Evolutionary conservation across 2,797 vertebrate genomes (phyloP).

Genomic region (Chelmon rostratus): DNA sequence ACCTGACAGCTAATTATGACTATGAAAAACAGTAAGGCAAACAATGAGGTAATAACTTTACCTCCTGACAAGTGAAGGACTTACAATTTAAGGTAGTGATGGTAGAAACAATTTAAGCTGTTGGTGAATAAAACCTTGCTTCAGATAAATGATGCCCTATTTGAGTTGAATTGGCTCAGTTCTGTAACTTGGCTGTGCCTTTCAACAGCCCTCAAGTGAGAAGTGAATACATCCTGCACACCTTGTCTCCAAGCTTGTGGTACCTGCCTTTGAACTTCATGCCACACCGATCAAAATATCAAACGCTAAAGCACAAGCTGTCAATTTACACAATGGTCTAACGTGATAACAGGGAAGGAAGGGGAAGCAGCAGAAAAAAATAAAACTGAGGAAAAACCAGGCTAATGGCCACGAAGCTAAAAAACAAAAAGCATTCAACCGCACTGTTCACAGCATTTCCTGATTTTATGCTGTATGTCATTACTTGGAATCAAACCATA

Average conservation of each 20-base stretch:
- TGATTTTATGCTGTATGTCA: constrained; percentile 75
- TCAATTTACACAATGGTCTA: constrained; percentile 56
- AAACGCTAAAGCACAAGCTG: constrained; percentile 70
- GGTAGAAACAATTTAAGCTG: background rate
- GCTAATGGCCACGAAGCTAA: constrained; percentile 58
- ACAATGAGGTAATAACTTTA: background rate
- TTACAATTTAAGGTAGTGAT: constrained; percentile 1
- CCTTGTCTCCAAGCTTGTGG: constrained; percentile 41
- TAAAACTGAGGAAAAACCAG: constrained; percentile 58
- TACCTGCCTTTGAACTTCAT: constrained; percentile 75
- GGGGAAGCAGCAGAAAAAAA: constrained; percentile 28
- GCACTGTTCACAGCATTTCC: constrained; percentile 70
- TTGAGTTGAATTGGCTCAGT: background rate
- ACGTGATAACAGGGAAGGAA: constrained; percentile 56
- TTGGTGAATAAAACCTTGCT: background rate
- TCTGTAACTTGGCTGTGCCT: constrained; percentile 7
- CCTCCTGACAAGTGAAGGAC: background rate
- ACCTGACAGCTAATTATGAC: background rate
- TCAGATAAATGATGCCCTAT: constrained; percentile 7
- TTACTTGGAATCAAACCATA: constrained; percentile 76
- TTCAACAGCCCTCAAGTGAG: constrained; percentile 32
- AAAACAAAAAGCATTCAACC: constrained; percentile 64
- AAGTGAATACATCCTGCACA: constrained; percentile 39
- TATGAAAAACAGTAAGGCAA: background rate
- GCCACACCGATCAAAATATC: constrained; percentile 69